Conservation (phyloP, 2,797 vertebrate species). For the Cynopterus sphinx region DNA sequence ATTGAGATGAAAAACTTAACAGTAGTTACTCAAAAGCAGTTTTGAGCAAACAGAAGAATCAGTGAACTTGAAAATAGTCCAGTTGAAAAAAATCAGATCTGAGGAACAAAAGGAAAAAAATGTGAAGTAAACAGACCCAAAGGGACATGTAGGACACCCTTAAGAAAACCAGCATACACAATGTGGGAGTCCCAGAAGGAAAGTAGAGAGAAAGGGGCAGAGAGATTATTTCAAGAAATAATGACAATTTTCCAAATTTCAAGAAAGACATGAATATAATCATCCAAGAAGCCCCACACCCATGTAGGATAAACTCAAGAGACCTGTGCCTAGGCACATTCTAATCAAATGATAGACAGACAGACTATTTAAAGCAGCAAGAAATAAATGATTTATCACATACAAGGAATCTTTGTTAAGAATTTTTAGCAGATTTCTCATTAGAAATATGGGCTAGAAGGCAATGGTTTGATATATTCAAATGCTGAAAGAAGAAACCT, state of each 20-base stretch:
- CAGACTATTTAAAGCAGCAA: neutral
- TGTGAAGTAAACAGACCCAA: neutral
- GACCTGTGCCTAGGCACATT: neutral
- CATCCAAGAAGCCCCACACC: neutral
- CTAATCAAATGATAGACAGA: neutral
- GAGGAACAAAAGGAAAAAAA: neutral
- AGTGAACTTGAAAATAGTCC: neutral
- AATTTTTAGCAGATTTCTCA: neutral
- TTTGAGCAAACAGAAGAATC: neutral
- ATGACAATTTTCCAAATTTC: neutral
- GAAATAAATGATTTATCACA: neutral
- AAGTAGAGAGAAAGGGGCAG: neutral
- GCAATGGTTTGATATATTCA: neutral
- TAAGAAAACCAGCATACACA: neutral
- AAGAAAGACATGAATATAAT: neutral
- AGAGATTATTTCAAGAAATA: neutral
- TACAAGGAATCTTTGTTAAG: neutral
- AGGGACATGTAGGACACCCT: neutral
- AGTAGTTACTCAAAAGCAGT: neutral
- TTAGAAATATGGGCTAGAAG: neutral
- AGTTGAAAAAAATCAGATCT: neutral
- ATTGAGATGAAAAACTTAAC: neutral
- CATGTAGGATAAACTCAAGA: neutral
- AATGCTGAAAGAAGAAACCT: neutral
- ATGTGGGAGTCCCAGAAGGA: neutral